Evolutionary conservation across 2,797 vertebrate species (phyloP).

Genomic region (Syngnathus acus): DNA sequence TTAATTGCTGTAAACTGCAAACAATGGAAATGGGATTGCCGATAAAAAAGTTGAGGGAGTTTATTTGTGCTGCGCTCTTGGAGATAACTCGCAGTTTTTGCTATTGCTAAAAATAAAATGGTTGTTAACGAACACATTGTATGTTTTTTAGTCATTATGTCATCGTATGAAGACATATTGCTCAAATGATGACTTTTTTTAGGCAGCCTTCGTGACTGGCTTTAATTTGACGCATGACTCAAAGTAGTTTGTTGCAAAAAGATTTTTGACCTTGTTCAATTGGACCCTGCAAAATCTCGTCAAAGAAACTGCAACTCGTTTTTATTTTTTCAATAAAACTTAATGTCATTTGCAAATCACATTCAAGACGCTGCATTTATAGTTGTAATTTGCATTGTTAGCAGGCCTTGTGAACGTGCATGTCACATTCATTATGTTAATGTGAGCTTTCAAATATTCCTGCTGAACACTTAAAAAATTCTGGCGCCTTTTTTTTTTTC

Average conservation of each 20-base stretch:
- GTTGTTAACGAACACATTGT: neutral
- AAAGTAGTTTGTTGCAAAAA: neutral
- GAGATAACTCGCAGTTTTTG: neutral
- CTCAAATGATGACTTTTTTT: neutral
- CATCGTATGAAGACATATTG: neutral
- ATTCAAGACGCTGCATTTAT: neutral
- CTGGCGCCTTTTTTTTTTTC: neutral
- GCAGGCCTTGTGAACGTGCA: neutral
- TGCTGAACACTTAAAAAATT: neutral
- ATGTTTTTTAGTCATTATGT: neutral
- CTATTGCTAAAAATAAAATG: neutral
- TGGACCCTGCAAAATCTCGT: neutral
- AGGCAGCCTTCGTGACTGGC: neutral
- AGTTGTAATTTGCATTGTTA: neutral
- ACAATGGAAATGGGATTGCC: conserved; percentile 2
- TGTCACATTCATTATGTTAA: neutral
- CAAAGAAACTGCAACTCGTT: neutral
- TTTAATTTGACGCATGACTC: neutral
- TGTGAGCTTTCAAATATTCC: neutral
- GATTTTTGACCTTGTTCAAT: neutral
- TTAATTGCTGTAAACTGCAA: neutral
- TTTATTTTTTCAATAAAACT: neutral
- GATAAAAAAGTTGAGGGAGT: neutral
- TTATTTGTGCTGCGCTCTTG: conserved; percentile 1
- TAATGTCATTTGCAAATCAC: neutral